phyloP scores from a whole-genome alignment of 2,797 vertebrate species.

The Chelonia mydas region DNA sequence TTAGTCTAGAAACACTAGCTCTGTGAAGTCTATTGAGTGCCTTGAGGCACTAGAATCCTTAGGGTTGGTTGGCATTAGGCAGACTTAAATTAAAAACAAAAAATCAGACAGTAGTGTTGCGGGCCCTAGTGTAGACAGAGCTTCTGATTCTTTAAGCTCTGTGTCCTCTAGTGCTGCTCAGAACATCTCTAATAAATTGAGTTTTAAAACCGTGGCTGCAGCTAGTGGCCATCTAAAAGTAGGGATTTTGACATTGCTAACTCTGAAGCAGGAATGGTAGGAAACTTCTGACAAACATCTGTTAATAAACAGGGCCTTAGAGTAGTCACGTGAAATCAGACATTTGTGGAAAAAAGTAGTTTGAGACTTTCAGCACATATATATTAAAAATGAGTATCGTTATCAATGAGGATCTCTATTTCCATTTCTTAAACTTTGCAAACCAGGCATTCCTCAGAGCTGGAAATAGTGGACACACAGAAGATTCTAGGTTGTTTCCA shows the following conservation, averaged over 20 bases:
- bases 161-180: background rate
- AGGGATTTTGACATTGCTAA: background rate
- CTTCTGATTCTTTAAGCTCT: background rate
- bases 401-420: background rate
- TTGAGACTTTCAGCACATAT: fast-evolving
- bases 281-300: background rate
- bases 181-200: background rate
- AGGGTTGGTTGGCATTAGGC: background rate
- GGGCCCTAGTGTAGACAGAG: background rate
- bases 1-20: background rate
- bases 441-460: background rate
- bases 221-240: background rate
- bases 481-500: background rate
- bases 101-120: background rate
- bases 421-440: background rate
- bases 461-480: background rate
- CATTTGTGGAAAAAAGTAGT: background rate
- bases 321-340: background rate
- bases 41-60: background rate
- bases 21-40: background rate
- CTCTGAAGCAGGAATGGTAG: background rate
- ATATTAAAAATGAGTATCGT: background rate
- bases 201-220: background rate
- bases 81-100: no score
- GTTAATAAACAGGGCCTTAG: background rate